Evolutionary conservation across 2,888 invertebrate species (phyloP), one percentile per base, ranked within the genome.

Genomic region (Pterostichus niger): DNA sequence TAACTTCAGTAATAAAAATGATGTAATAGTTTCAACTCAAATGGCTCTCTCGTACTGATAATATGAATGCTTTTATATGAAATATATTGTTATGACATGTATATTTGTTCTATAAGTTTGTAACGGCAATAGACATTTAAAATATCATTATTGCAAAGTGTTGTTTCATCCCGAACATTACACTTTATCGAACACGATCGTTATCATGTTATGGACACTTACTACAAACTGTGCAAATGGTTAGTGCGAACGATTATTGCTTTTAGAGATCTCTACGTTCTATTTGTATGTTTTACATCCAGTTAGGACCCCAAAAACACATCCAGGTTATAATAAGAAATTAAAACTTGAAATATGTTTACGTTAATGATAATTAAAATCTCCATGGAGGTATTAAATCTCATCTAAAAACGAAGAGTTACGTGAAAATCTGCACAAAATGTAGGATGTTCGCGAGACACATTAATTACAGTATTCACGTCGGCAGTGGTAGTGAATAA

Each of bases 181-280:
- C 64, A 64, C 35, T 64, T 64, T 64, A 64, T 64, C 64, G 64
- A 64, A 64, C 64, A 64, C 11, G 64, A 64, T 64, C 64, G 33
- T 64, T 64, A 64, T 64, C 64, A 64, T 64, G 64, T 64, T 64
- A 35, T 64, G 35, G 35, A 64, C 64, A 64, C 64, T 64, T 64
- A 64, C 33, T 64, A 35, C 64, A 64, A 64, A 64, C 64, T 64
- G 64, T 40, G 64, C 33, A 5, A 61, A 61, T 31, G 49, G 61
- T 61, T 61, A 61, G 61, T 61, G 61, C 35, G 64, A 35, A 64
- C 33, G 64, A 64, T 40, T 64, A 64, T 64, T 33, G 31, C 64
- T 35, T 13, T 64, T 64, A 64, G 35, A 33, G 33, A 64, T 64
- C 13, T 64, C 64, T 13, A 9, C 24, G 59, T 9, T 40, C 59